Conservation (phyloP, 2,888 invertebrate species). For the Prionchulus punctatus region DNA sequence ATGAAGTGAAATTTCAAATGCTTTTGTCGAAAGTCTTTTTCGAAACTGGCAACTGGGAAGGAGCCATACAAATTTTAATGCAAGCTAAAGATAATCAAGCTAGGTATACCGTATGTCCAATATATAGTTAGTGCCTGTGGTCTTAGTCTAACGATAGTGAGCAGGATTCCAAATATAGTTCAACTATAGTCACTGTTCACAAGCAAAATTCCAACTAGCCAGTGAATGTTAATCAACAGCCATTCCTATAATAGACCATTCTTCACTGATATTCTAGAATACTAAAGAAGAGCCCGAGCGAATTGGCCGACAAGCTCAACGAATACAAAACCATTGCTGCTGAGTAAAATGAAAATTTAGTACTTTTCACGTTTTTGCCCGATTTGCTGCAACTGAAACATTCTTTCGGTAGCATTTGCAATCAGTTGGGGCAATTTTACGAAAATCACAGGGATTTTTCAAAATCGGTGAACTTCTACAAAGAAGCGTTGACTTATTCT, state of each 20-base stretch:
- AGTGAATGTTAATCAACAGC: neutral
- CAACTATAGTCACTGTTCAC: no score
- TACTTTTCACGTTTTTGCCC: neutral
- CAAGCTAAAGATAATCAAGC: conserved; percentile 47
- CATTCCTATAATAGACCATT: conserved; percentile 5
- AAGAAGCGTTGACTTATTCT: conserved; percentile 63
- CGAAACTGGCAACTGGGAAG: conserved; percentile 41
- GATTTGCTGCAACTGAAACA: neutral
- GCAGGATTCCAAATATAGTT: no score
- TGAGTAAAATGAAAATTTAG: conserved; percentile 27
- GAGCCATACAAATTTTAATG: conserved; percentile 50
- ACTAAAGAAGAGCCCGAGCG: conserved; percentile 51
- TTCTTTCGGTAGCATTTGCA: conserved; percentile 44
- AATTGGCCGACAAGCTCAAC: conserved; percentile 39
- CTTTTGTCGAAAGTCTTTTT: conserved; percentile 48
- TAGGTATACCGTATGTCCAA: conserved; percentile 38
- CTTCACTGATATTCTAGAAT: conserved; percentile 44
- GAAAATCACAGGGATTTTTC: conserved; percentile 50
- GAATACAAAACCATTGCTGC: conserved; percentile 40
- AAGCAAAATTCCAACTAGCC: neutral
- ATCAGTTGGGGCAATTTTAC: conserved; percentile 55
- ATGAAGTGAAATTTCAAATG: conserved; percentile 52
- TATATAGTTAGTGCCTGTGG: neutral
- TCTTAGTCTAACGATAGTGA: no score
- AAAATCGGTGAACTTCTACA: conserved; percentile 60